phyloP scores from a whole-genome alignment of 2,113 vertebrate species.

The Eubucco bourcierii region DNA sequence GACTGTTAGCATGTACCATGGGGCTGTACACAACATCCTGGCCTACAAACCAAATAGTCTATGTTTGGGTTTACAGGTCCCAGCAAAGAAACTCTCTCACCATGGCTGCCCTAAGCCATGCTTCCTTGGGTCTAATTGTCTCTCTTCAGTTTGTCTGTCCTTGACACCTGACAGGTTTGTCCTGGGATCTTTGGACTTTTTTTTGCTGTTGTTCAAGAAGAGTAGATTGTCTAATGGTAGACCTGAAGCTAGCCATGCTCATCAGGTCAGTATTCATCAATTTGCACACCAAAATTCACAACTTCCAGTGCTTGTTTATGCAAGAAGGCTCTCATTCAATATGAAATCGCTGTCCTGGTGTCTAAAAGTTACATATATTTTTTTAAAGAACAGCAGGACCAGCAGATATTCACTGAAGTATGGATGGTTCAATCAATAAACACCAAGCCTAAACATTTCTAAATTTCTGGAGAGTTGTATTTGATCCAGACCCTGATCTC shows the following conservation, averaged over 20 bases:
- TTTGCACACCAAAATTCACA: not conserved
- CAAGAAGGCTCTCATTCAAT: not conserved
- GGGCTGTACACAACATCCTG: not conserved
- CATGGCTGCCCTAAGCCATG: not conserved
- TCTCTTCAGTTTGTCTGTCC: not conserved
- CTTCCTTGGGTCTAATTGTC: not conserved
- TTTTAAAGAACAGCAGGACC: not conserved
- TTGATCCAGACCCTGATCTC: not conserved
- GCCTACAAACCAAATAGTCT: not conserved
- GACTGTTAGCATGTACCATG: not conserved
- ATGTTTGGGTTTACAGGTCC: not conserved
- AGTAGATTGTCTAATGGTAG: not conserved
- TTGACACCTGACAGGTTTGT: not conserved
- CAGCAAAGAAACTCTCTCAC: accelerated
- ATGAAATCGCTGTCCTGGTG: not conserved
- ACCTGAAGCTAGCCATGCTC: not conserved
- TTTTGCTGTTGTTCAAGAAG: not conserved
- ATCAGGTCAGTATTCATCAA: not conserved
- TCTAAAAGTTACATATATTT: not conserved
- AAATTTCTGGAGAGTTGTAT: not conserved
- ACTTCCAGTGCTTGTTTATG: not conserved
- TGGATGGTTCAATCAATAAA: not conserved
- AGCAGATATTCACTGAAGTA: not conserved
- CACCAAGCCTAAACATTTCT: not conserved
- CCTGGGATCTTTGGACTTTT: not conserved